Base-by-base conservation (phyloP, 1,140 invertebrate species). In the Diuraphis noxia region DNA sequence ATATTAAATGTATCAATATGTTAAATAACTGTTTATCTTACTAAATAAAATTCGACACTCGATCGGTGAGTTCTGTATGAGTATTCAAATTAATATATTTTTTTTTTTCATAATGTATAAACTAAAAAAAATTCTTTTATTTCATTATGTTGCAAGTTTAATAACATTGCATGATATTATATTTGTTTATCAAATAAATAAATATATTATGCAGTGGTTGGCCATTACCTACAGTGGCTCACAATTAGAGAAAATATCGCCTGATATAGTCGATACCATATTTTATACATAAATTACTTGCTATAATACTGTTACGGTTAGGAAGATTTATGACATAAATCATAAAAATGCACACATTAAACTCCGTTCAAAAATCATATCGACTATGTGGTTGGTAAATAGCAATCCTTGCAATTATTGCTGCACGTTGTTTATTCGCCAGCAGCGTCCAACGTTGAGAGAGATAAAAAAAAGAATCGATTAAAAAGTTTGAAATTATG, bases 241-340 rank as follows among this genome's bases (percentile, higher is more conserved):
- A 72, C n/a, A 72, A 72, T 72, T 72, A 72, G 13, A n/a, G 17
- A 72, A 72, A 72, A n/a, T 0, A 13, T 30, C 30, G 17, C 6
- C 56, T 72, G 56, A 72, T 72, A n/a, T 72, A 72, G 56, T 72
- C 56, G 56, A n/a, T n/a, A 72, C n/a, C 56, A 72, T 72, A 72
- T 72, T 72, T 72, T n/a, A 72, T 72, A n/a, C 34, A 30, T n/a
- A 17, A 72, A 72, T 17, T 72, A n/a, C 30, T 72, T 17, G 30
- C 13, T 72, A n/a, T n/a, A n/a, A 72, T 72, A 72, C 17, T 13
- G 34, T 72, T n/a, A 72, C 13, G 30, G 56, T 72, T 72, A n/a
- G 17, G 56, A 72, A n/a, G 56, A n/a, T 34, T 30, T 13, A 72
- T n/a, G 56, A 72, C 56, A 3, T 72, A 72, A 72, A 72, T 72